These are phyloP conservation scores for Parasteatoda tepidariorum DNA, from an alignment of 1,140 invertebrate species.

Conservation along the genomic window DNA sequence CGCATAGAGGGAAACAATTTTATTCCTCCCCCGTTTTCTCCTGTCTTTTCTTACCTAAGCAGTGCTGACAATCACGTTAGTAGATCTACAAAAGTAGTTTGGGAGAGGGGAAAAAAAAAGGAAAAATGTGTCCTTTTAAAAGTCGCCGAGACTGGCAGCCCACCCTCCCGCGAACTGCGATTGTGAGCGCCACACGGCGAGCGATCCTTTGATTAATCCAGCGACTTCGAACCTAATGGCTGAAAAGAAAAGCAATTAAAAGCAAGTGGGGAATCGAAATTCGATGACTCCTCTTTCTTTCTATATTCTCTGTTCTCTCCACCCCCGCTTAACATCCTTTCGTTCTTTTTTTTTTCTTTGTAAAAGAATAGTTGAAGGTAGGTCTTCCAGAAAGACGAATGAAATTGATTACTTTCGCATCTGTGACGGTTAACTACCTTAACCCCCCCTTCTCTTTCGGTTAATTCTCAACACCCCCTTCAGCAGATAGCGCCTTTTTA, in stretches of 20 bases:
- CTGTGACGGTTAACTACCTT: slow-evolving; percentile 56
- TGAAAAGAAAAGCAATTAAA: slow-evolving; percentile 60
- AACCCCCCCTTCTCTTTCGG: slow-evolving; percentile 6
- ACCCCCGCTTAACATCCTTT: background rate
- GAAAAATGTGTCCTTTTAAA: background rate
- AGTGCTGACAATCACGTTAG: slow-evolving; percentile 20
- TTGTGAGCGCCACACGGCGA: background rate
- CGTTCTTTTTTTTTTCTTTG: background rate
- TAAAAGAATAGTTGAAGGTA: slow-evolving; percentile 24
- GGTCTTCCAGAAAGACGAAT: slow-evolving; percentile 46
- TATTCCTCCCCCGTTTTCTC: background rate
- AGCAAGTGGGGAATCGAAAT: slow-evolving; percentile 59
- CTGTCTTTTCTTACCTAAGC: background rate
- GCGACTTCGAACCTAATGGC: slow-evolving; percentile 53
- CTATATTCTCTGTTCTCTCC: slow-evolving; percentile 11
- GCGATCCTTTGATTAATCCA: slow-evolving; percentile 51
- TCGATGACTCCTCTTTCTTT: slow-evolving; percentile 42
- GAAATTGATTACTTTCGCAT: slow-evolving; percentile 56
- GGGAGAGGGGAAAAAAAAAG: slow-evolving; percentile 24
- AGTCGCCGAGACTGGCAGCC: background rate
- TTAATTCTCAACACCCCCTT: slow-evolving; percentile 28
- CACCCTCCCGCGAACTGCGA: too few relatives aligned
- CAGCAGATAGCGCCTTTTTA: background rate
- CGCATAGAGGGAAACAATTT: background rate
- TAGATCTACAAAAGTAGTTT: background rate